These are phyloP conservation scores for Drosophila nigritarsus DNA, from an alignment of 2,888 invertebrate genomes.

Conservation along the genomic window DNA sequence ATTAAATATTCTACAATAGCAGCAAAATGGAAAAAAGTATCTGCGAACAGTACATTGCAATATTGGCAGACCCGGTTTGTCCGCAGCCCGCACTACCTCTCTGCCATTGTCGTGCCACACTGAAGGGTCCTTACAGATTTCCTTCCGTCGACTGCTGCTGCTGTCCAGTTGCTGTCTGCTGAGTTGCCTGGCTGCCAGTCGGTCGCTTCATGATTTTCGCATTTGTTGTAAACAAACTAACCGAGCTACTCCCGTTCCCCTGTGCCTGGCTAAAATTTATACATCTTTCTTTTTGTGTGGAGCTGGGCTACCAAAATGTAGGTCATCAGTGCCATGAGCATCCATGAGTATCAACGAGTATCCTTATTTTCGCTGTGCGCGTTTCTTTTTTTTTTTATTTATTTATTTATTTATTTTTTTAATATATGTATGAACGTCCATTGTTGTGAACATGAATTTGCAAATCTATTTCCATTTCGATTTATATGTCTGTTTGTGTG, in stretches of 20 bases:
- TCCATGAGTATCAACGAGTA: conserved; percentile 41
- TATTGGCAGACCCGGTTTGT: conserved; percentile 67
- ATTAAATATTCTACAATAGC: conserved; percentile 40
- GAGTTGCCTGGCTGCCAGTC: conserved; percentile 8
- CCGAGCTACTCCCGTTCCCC: conserved; percentile 33
- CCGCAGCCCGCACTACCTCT: conserved; percentile 31
- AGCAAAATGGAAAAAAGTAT: conserved; percentile 19
- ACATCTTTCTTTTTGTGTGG: conserved; percentile 31
- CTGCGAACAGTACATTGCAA: conserved; percentile 55
- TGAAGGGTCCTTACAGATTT: conserved; percentile 68
- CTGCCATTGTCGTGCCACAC: conserved; percentile 45
- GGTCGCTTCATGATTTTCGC: conserved; percentile 53
- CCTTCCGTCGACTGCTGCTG: conserved; percentile 29
- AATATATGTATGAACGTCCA: conserved; percentile 35
- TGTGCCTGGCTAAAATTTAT: conserved; percentile 37
- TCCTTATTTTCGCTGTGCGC: conserved; percentile 37
- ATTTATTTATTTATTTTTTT: conserved; percentile 17
- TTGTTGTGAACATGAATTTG: conserved; percentile 75
- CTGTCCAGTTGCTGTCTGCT: conserved; percentile 17
- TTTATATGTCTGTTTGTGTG: conserved; percentile 43
- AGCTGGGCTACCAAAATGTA: conserved; percentile 55
- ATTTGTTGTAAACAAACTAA: conserved; percentile 66
- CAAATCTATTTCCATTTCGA: conserved; percentile 75
- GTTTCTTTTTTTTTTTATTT: conserved; percentile 5
- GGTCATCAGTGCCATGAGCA: conserved; percentile 62